Conservation (phyloP, 1,140 invertebrate species). For the Zaprionus taronus region DNA sequence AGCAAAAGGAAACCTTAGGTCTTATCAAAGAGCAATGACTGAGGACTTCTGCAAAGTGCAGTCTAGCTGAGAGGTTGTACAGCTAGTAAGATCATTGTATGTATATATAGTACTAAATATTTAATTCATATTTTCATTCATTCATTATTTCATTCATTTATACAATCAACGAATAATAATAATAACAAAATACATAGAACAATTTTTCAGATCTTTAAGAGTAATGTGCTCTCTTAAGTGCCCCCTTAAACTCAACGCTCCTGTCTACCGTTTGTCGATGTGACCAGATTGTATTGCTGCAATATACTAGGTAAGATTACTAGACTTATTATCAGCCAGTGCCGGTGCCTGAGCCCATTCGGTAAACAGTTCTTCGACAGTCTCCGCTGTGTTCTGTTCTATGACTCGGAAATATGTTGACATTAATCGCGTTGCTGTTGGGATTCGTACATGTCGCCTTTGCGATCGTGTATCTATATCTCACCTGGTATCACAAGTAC, state of each 20-base stretch:
- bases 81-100: neutral
- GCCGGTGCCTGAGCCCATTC: neutral
- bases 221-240: neutral
- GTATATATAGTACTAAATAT: neutral
- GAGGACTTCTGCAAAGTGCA: too few relatives aligned
- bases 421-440: slow-evolving; percentile 29
- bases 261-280: neutral
- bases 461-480: slow-evolving; percentile 68
- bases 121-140: too few relatives aligned
- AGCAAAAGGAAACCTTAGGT: neutral
- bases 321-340: slow-evolving; percentile 1
- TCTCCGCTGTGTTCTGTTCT: slow-evolving; percentile 27
- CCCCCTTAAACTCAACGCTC: neutral
- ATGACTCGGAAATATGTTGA: slow-evolving; percentile 33
- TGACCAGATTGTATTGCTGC: neutral
- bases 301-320: neutral
- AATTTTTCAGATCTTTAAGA: neutral
- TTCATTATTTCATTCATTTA: too few relatives aligned
- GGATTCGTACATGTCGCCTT: slow-evolving; percentile 43
- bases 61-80: too few relatives aligned
- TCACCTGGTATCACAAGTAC: slow-evolving; percentile 80
- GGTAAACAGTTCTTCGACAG: slow-evolving; percentile 39
- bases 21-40: neutral
- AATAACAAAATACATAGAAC: neutral
- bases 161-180: neutral